Evolutionary conservation across 2,888 invertebrate genomes (phyloP), one percentile per base, ranked within the genome.

Genomic region (Scelioninae gen. 1): DNA sequence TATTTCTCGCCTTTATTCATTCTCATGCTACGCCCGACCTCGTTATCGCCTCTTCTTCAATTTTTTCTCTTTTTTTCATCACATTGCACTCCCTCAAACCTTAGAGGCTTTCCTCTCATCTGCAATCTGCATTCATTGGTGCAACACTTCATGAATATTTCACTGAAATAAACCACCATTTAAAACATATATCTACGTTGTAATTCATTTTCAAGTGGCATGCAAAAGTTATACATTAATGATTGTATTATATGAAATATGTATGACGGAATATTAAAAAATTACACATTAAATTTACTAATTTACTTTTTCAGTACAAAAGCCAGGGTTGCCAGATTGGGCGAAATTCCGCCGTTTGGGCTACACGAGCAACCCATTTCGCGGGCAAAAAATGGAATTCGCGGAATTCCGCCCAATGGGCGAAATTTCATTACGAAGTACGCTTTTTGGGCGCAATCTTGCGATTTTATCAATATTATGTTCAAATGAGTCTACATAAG

Each of bases 1-100:
- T 87, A 87, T 86, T 87, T 85, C 85, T 85, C 81, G 74, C 80
- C 65, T 84, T 82, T 82, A 77, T 74, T 60, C 82, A 68, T 74
- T 63, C 75, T 71, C 62, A 47, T 72, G 60, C 63, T 53, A 47
- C 77, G 38, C 29, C 63, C 82, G 78, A 82, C 82, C 77, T 82
- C 82, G 82, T 82, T 82, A 82, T 82, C 82, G 77, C 58, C 82
- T 82, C 82, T 82, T 82, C 77, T 82, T 82, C 69, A 77, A 74
- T 82, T 77, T 82, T 75, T 69, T 51, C 23, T 60, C 47, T 63
- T 82, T 77, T 71, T 78, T 74, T 77, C 40, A 66, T 74, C 68
- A 51, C 69, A 51, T 74, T 45, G 60, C 78, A 58, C 74, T 58
- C 63, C 62, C 77, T 77, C 62, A 69, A 78, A 60, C 55, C 68